Conservation (phyloP, 2,113 vertebrate species). For the Phalacrocorax pelagicus region DNA sequence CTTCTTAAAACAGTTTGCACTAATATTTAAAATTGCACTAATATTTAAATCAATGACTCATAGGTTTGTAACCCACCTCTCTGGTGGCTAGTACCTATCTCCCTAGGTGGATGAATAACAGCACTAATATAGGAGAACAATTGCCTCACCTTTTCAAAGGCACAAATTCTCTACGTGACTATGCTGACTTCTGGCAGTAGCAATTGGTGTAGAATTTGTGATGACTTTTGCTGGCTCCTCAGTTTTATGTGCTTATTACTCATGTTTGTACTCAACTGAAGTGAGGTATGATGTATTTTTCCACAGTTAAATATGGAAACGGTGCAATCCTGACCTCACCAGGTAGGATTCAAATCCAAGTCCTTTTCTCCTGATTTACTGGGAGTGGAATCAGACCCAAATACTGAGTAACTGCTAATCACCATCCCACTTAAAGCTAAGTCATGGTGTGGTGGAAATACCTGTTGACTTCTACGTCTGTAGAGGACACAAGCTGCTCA, state of each 20-base stretch:
- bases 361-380: neutral
- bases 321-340: neutral
- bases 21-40: neutral
- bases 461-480: neutral
- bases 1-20: neutral
- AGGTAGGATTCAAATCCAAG: neutral
- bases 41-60: neutral
- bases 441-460: neutral
- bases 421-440: neutral
- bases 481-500: neutral
- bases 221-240: neutral
- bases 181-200: neutral
- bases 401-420: neutral
- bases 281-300: neutral
- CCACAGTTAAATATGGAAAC: neutral
- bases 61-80: neutral
- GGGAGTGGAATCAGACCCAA: neutral
- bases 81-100: neutral
- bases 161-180: fast-evolving
- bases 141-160: neutral
- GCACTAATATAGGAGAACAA: neutral
- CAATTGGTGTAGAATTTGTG: neutral
- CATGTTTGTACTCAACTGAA: neutral
- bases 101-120: neutral
- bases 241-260: neutral